phyloP scores from a whole-genome alignment of 2,888 invertebrate genomes.

The Chloromyia formosa region DNA sequence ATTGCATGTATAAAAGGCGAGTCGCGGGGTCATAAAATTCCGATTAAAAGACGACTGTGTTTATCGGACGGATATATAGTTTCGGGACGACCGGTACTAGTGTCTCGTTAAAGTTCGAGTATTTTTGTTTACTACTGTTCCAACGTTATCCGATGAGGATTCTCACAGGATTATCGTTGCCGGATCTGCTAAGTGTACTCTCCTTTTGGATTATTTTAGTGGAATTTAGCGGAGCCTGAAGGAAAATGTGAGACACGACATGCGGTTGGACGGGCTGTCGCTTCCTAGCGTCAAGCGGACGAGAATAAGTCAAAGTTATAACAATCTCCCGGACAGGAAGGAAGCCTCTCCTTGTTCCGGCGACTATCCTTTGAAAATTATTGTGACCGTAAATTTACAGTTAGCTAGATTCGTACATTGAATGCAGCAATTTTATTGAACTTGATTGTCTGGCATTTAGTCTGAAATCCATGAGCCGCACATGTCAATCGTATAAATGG shows the following conservation, averaged over 20 bases:
- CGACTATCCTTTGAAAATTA: too few species aligned
- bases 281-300: too few species aligned
- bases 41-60: not conserved
- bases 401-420: too few species aligned
- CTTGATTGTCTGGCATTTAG: too few species aligned
- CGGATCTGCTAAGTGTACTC: not conserved
- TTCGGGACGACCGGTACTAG: not conserved
- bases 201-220: not conserved
- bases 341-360: too few species aligned
- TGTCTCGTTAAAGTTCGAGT: conserved; percentile 10
- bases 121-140: conserved; percentile 18
- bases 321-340: too few species aligned
- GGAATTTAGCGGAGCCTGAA: not conserved
- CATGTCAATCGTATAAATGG: conserved; percentile 15
- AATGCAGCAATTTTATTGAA: too few species aligned
- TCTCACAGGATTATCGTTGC: too few species aligned
- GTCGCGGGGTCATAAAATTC: not conserved
- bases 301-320: too few species aligned
- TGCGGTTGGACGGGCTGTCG: not conserved
- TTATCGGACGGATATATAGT: conserved; percentile 9
- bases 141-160: too few species aligned
- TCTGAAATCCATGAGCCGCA: conserved; percentile 6
- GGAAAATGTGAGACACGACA: not conserved
- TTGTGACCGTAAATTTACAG: too few species aligned
- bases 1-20: too few species aligned